Conservation (phyloP, 2,888 invertebrate genomes). For the Heteromurus nitidus region DNA sequence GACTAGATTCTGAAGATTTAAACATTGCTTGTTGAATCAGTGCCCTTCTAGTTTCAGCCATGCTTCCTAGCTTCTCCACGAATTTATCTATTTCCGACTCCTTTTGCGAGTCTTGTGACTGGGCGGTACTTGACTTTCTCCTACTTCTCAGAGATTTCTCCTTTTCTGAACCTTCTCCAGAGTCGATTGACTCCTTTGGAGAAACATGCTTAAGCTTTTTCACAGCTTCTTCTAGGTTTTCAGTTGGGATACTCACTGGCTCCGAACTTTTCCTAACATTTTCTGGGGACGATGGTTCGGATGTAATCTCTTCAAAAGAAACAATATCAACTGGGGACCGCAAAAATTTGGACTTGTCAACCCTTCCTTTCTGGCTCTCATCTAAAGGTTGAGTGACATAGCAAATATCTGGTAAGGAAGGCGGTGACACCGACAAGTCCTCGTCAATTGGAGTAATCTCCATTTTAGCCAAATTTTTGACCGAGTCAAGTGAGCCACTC, state of each 20-base stretch:
- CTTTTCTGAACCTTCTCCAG: slow-evolving; percentile 16
- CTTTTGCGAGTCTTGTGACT: slow-evolving; percentile 44
- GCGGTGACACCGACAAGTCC: no score
- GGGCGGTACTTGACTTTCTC: slow-evolving; percentile 32
- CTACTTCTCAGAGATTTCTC: slow-evolving; percentile 27
- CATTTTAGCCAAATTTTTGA: slow-evolving; percentile 25
- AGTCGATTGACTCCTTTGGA: background rate
- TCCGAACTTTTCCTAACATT: slow-evolving; percentile 32
- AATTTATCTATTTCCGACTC: slow-evolving; percentile 56
- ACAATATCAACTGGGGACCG: slow-evolving; percentile 52
- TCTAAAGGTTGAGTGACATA: slow-evolving; percentile 59
- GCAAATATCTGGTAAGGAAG: slow-evolving; percentile 44
- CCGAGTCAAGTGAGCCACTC: background rate
- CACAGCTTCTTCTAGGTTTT: slow-evolving; percentile 25
- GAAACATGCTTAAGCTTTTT: slow-evolving; percentile 35
- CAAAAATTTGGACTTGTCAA: slow-evolving; percentile 29
- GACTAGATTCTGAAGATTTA: slow-evolving; percentile 42
- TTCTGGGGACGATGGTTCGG: background rate
- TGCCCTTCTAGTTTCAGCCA: slow-evolving; percentile 36
- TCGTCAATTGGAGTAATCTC: slow-evolving; percentile 53
- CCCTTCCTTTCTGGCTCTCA: slow-evolving; percentile 43
- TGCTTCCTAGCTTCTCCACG: slow-evolving; percentile 32
- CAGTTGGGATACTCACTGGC: slow-evolving; percentile 9
- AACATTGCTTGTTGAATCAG: slow-evolving; percentile 54
- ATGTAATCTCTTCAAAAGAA: slow-evolving; percentile 31